Base-by-base conservation (phyloP, 2,888 invertebrate species). In the Chaitophorus viminalis region DNA sequence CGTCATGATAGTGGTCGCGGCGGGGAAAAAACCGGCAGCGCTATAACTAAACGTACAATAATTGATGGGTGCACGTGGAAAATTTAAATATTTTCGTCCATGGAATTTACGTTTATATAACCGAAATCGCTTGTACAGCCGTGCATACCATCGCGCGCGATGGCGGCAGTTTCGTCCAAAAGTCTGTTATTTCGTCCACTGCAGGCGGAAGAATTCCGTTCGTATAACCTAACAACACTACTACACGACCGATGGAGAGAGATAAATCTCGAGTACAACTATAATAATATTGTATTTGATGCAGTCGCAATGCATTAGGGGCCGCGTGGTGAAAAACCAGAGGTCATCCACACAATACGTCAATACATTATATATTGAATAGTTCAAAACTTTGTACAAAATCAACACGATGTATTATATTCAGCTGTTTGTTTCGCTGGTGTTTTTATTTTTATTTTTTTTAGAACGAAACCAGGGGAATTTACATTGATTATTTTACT, bases 11-110 rank as follows among this genome's bases (percentile, higher is more conserved):
- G n/a, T 25, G 31, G 31, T 31, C 9, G 9, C 54, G 31, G 78
- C 33, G 33, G 79, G 46, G 46, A 70, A 82, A 81, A 68, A 46
- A 70, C 72, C 82, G 54, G 74, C 82, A 82, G 82, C 82, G 60
- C 60, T 25, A 36, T 21, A 33, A 31, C 21, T 72, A 72, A 36
- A 9, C 14, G 60, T 39, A 87, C 39, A 78, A 77, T 85, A 85
- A 85, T 85, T 85, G 85, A 78, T 70, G 52, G 85, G 78, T 78
- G 52, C 77, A n/a, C 33, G 70, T 70, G 70, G 52, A 77, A 78
- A 78, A 85, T 85, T 78, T 78, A 21, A 85, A 78, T 85, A 78
- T 78, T 85, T 78, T 78, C 54, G 74, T 82, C 18, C 39, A 81
- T 39, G 36, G n/a, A 81, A 70, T 68, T 81, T 68, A 46, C 36